Percentiles rank a stretch among this genome's conserved stretches.
phyloP scores from a whole-genome alignment of 2,113 vertebrate genomes.

The Perca fluviatilis region DNA sequence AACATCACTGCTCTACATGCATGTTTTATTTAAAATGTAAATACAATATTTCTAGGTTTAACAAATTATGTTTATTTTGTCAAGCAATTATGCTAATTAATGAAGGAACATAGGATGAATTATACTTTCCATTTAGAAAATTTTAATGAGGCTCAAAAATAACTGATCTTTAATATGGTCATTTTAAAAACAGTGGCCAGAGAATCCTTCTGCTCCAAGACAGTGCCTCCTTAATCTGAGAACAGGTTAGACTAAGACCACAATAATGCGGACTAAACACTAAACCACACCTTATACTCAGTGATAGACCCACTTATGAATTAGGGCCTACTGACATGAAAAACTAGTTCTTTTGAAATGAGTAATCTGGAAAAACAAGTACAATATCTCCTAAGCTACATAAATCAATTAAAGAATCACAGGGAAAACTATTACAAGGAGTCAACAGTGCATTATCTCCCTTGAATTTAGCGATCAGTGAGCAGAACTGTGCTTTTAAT shows the following conservation, averaged over 20 bases:
- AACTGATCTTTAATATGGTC: background rate
- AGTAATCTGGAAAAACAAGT: conserved; percentile 29
- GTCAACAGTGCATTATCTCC: conserved; percentile 32
- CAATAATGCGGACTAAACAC: background rate
- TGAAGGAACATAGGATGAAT: no score
- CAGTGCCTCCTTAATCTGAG: background rate
- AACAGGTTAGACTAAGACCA: background rate
- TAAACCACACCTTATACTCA: background rate
- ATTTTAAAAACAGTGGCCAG: background rate
- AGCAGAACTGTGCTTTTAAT: conserved; percentile 50
- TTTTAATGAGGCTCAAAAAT: background rate
- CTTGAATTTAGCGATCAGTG: conserved; percentile 49
- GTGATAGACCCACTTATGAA: conserved; percentile 5
- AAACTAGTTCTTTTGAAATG: conserved; percentile 27
- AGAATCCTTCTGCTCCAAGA: background rate
- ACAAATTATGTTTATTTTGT: no score
- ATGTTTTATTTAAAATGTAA: background rate
- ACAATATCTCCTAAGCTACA: conserved; percentile 22
- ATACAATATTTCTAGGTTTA: background rate
- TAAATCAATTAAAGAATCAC: conserved; percentile 57
- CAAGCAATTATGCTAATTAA: no score
- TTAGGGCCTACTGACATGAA: conserved; percentile 6
- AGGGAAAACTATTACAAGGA: conserved; percentile 40
- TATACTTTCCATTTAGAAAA: no score
- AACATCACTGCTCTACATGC: background rate